Percentiles rank a stretch among this genome's conserved stretches.
Evolutionary conservation across 2,888 invertebrate genomes (phyloP).

Genomic region (Heliconius cydno): DNA sequence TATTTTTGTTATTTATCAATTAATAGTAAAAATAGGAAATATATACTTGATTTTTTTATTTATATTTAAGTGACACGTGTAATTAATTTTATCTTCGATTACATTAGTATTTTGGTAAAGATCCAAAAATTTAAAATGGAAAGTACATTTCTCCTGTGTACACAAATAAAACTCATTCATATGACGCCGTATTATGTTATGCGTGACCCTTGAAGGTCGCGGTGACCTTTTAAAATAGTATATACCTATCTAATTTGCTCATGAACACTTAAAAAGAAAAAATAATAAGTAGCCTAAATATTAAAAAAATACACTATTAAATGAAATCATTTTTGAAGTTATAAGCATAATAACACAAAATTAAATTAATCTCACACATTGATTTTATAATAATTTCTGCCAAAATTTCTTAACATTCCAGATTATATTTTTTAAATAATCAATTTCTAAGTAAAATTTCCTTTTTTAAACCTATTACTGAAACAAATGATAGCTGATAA

Average conservation of each 20-base stretch:
- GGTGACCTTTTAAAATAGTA: constrained; percentile 50
- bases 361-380: not conserved
- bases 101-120: constrained; percentile 37
- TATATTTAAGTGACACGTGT: constrained; percentile 37
- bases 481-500: constrained; percentile 20
- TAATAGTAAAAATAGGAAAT: not conserved
- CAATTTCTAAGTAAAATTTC: not conserved
- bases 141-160: constrained; percentile 40
- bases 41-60: constrained; percentile 1
- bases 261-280: not conserved
- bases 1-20: not conserved
- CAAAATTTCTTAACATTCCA: not conserved
- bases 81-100: not conserved
- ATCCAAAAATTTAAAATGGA: constrained; percentile 43
- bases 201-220: constrained; percentile 76
- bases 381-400: not conserved
- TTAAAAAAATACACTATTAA: not conserved
- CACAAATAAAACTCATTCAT: constrained; percentile 40
- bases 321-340: not conserved
- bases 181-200: constrained; percentile 50
- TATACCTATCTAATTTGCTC: constrained; percentile 32
- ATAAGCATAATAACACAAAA: not conserved
- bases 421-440: not conserved
- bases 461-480: constrained; percentile 7
- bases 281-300: not conserved